Evolutionary conservation across 2,113 vertebrate species (phyloP), one percentile per base, ranked within the genome.

Genomic region (Pholis gunnellus): DNA sequence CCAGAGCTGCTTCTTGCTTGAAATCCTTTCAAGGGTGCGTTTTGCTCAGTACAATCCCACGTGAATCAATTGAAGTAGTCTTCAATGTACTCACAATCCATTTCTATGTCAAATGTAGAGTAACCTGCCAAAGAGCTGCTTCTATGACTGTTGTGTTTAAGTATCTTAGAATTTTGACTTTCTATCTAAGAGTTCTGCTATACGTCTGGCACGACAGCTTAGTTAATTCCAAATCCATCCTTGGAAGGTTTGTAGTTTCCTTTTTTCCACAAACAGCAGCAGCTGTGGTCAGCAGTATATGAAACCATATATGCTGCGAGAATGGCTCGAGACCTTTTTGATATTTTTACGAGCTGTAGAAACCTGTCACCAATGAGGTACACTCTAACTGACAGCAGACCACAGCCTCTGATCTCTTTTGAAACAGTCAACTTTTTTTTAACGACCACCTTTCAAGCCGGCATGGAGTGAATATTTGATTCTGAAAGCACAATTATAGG

Each of bases 401-500:
- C 4, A 13, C 13, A 71, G 34, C 60, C 65, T 52, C 46, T 34
- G 38, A 74, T 67, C 36, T 71, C 36, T 80, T 60, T 69, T 64
- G 17, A 78, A 44, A 25, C 6, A 17, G 31, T 75, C 2, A 6
- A 73, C 17, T 31, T 67, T 65, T 70, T 79, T 46, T 52, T 56
- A 65, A 65, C 40, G 40, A 40, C 18, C 46, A 50, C 42, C 15
- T 66, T 74, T 86, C 18, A 46, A 66, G 31, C 48, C 50, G 36
- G 29, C 9, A 29, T 31, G 4, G 8, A 52, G 9, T 15, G 57
- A 63, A 27, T 52, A 56, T 78, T 72, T 66, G 29, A 66, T 75
- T 79, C 42, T 69, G 74, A 77, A 82, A 57, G 48, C 44, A 56
- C 63, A 74, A 8, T 71, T 79, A 57, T 29, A 29, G 36, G 38